A percentile compares a stretch with the other conserved stretches of the same genome.
Evolutionary conservation across 2,797 vertebrate species (phyloP).

Genomic region (Lateolabrax maculatus): DNA sequence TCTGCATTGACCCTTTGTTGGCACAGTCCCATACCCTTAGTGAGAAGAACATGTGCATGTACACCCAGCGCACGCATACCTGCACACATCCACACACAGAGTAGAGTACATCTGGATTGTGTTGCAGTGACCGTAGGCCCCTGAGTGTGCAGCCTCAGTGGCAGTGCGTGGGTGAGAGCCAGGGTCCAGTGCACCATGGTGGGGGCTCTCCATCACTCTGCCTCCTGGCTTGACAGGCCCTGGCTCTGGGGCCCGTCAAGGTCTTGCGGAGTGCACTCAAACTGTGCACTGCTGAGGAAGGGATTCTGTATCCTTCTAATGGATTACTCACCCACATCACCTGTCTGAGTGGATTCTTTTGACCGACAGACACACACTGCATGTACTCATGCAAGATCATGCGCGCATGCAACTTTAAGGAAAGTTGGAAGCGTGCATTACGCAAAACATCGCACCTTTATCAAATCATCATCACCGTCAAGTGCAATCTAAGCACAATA

Average conservation of each 20-base stretch:
- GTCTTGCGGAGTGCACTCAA: slow-evolving; percentile 79
- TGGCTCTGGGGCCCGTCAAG: slow-evolving; percentile 81
- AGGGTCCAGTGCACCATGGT: slow-evolving; percentile 85
- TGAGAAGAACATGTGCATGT: slow-evolving; percentile 63
- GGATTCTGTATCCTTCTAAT: slow-evolving; percentile 86
- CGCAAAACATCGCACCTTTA: background rate
- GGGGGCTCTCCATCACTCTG: slow-evolving; percentile 87
- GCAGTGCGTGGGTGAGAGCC: slow-evolving; percentile 82
- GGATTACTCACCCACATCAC: slow-evolving; percentile 87
- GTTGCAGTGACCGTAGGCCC: slow-evolving; percentile 78
- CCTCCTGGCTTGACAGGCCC: slow-evolving; percentile 85
- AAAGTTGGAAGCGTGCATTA: slow-evolving; percentile 18
- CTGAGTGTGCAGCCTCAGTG: slow-evolving; percentile 78
- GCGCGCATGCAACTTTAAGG: slow-evolving; percentile 16
- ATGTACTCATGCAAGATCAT: slow-evolving; percentile 15
- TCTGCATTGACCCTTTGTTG: slow-evolving; percentile 78
- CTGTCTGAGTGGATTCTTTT: slow-evolving; percentile 84
- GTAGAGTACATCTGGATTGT: slow-evolving; percentile 85
- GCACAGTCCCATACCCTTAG: slow-evolving; percentile 68
- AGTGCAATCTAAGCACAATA: background rate
- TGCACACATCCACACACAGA: slow-evolving; percentile 50
- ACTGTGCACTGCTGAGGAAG: slow-evolving; percentile 83
- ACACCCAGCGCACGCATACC: slow-evolving; percentile 48
- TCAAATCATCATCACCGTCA: background rate
- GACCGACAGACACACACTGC: slow-evolving; percentile 77